A percentile compares a stretch with the other conserved stretches of the same genome.
These are phyloP conservation scores for Labia minor DNA, from an alignment of 2,888 invertebrate species.

Conservation along the genomic window DNA sequence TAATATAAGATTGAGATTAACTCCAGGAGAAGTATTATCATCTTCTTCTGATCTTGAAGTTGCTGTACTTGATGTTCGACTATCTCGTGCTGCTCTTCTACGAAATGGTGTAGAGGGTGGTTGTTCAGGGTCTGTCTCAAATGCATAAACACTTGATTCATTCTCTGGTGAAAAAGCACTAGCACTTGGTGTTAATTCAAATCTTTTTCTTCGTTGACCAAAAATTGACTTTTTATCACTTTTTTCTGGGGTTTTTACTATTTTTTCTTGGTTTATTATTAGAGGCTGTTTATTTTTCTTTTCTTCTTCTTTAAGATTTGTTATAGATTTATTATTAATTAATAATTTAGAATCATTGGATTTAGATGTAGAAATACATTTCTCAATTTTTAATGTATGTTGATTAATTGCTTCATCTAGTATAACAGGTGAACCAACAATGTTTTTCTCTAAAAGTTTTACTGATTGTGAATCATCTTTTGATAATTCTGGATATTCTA, in stretches of 20 bases:
- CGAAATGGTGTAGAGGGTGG: constrained; percentile 48
- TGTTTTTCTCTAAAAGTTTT: constrained; percentile 2
- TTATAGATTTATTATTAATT: constrained; percentile 27
- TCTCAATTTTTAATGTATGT: not conserved
- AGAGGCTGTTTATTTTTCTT: constrained; percentile 28
- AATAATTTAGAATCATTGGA: not conserved
- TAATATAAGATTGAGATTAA: too few species aligned
- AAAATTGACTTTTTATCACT: constrained; percentile 33
- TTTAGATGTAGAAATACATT: not conserved
- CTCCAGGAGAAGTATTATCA: constrained; percentile 19
- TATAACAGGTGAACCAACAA: not conserved
- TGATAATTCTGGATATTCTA: not conserved
- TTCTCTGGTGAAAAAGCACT: constrained; percentile 57
- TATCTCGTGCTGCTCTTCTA: constrained; percentile 34
- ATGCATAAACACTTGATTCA: constrained; percentile 60
- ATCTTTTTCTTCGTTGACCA: constrained; percentile 42
- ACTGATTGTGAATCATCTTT: constrained; percentile 1
- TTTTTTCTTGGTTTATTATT: not conserved
- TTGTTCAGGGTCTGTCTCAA: constrained; percentile 54
- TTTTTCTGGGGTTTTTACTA: constrained; percentile 14
- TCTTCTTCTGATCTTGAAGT: constrained; percentile 40
- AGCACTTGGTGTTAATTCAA: constrained; percentile 37
- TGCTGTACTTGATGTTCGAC: constrained; percentile 34
- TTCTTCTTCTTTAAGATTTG: constrained; percentile 29
- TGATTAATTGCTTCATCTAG: not conserved